These are phyloP conservation scores for Drosophila sucinea DNA, from an alignment of 1,140 invertebrate species.

Conservation along the genomic window DNA sequence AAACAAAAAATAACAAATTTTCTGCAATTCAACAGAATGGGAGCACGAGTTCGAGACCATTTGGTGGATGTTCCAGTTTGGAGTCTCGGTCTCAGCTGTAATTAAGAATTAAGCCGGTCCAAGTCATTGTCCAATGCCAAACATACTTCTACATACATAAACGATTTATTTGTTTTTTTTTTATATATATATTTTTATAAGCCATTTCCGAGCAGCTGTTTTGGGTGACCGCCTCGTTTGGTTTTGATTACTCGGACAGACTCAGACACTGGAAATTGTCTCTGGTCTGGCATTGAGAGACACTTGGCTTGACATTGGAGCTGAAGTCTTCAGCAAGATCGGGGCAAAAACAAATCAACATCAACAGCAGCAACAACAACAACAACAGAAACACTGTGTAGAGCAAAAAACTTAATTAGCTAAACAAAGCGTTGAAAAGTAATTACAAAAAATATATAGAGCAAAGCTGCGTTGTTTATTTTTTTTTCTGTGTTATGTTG, in stretches of 20 bases:
- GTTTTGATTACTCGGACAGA: conserved; percentile 51
- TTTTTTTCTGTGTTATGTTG: conserved; percentile 2
- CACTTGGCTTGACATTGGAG: conserved; percentile 73
- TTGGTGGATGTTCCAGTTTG: conserved; percentile 56
- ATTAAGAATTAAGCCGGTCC: conserved; percentile 55
- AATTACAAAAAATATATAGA: conserved; percentile 31
- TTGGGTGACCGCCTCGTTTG: conserved; percentile 62
- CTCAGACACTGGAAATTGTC: conserved; percentile 51
- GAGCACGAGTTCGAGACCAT: conserved; percentile 42
- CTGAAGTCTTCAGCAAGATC: conserved; percentile 7
- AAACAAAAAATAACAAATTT: conserved; percentile 20
- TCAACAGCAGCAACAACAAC: not conserved
- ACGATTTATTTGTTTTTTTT: conserved; percentile 21
- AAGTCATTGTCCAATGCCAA: conserved; percentile 72
- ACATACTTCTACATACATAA: conserved; percentile 31
- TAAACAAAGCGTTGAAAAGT: conserved; percentile 28
- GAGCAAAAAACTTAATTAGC: conserved; percentile 57
- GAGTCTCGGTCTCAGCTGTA: conserved; percentile 26
- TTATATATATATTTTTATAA: conserved; percentile 56
- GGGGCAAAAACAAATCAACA: conserved; percentile 43
- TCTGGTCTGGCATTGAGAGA: conserved; percentile 67
- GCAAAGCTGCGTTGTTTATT: conserved; percentile 36
- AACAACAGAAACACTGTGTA: conserved; percentile 33
- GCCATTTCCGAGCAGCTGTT: conserved; percentile 70
- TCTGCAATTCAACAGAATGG: conserved; percentile 42